These are phyloP conservation scores for Hecatera dysodea DNA, from an alignment of 2,888 invertebrate species.

Conservation along the genomic window DNA sequence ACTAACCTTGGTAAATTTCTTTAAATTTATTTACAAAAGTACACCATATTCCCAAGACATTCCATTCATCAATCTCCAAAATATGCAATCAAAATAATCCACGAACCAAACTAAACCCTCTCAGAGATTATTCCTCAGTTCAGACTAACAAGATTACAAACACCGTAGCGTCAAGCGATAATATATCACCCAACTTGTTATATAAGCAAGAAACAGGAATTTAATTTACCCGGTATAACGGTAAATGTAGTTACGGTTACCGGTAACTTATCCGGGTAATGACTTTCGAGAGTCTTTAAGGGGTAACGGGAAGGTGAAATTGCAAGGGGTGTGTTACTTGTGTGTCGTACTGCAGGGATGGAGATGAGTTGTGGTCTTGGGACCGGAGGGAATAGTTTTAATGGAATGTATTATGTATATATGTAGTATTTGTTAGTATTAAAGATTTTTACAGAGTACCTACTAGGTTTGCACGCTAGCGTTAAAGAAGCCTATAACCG, in stretches of 20 bases:
- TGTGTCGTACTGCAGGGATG: slow-evolving; percentile 21
- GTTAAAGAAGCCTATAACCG: no score
- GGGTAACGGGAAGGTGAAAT: slow-evolving; percentile 12
- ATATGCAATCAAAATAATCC: slow-evolving; percentile 23
- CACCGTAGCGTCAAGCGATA: slow-evolving; percentile 18
- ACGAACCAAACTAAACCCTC: neutral
- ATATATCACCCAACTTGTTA: slow-evolving; percentile 55
- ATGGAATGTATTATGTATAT: neutral
- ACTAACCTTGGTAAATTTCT: no score
- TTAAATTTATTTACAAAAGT: neutral
- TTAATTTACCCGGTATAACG: slow-evolving; percentile 64
- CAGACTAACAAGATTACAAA: slow-evolving; percentile 41
- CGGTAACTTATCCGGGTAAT: slow-evolving; percentile 63
- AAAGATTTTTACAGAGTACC: no score
- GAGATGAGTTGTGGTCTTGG: slow-evolving; percentile 16
- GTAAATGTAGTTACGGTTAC: slow-evolving; percentile 61
- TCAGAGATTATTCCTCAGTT: slow-evolving; percentile 30
- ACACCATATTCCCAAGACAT: neutral
- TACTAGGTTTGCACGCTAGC: no score
- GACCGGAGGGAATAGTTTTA: neutral
- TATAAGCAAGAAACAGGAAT: slow-evolving; percentile 59
- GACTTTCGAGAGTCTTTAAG: slow-evolving; percentile 56
- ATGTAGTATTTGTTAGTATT: no score
- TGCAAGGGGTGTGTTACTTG: slow-evolving; percentile 24
- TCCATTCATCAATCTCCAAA: neutral